A percentile compares a stretch with the other conserved stretches of the same genome.
Evolutionary conservation across 2,113 vertebrate genomes (phyloP).

Genomic region (Cebidichthys violaceus): DNA sequence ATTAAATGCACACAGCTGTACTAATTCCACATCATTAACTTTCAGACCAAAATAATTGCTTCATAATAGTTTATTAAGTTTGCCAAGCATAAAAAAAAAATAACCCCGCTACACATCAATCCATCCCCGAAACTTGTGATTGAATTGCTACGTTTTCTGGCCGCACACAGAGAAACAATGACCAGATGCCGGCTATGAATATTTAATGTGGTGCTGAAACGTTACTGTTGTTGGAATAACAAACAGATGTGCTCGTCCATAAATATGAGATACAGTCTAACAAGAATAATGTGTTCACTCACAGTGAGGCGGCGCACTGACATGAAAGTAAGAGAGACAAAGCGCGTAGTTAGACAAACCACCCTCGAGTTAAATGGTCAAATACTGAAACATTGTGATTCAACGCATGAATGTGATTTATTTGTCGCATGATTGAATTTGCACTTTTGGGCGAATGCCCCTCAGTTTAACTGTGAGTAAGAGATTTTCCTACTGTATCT

Average conservation of each 20-base stretch:
- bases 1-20: background rate
- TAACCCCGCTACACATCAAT: constrained; percentile 5
- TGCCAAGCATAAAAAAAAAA: constrained; percentile 5
- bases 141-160: constrained; percentile 8
- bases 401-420: too few species aligned
- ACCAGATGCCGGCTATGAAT: constrained; percentile 66
- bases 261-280: constrained; percentile 39
- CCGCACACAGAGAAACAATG: constrained; percentile 35
- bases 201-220: constrained; percentile 54
- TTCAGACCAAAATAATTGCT: background rate
- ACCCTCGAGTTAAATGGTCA: background rate
- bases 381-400: too few species aligned
- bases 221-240: constrained; percentile 42
- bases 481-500: background rate
- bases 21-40: background rate
- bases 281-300: constrained; percentile 8
- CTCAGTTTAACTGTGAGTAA: too few species aligned
- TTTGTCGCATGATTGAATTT: too few species aligned
- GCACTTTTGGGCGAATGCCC: too few species aligned
- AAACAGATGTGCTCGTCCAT: constrained; percentile 50
- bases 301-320: background rate
- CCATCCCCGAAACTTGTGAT: background rate
- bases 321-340: background rate
- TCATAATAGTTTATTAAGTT: background rate
- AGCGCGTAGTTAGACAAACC: background rate